Evolutionary conservation across 2,797 vertebrate genomes (phyloP), one percentile per base, ranked within the genome.

Genomic region (Poecilia wingei): DNA sequence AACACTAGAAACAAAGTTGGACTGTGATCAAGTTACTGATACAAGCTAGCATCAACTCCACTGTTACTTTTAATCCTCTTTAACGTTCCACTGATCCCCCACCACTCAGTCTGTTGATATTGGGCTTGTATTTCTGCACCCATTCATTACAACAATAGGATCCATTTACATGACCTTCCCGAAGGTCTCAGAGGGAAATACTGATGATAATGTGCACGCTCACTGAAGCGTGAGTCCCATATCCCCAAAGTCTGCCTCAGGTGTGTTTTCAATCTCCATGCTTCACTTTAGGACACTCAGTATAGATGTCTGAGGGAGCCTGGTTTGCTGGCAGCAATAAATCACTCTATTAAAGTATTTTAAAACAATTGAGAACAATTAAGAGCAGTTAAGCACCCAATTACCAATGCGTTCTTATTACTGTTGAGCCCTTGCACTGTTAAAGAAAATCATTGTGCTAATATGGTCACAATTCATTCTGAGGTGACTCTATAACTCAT

Each of bases 41-140:
- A 84, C 70, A 76, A 66, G 71, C 71, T 31, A 66, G 77, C 79
- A 82, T 86, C 59, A 72, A 78, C 81, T 77, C 59, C 61, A 46
- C 80, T 78, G 80, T 84, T 88, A 77, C 79, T 84, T 83, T 78
- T 91, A 91, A 92, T 91, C 86, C 89, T 87, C 84, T 92, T 93
- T 82, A 77, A 70, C 10, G 71, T 87, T 64, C 70, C 25, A 72
- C 68, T 89, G 85, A 91, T 57, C 90, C 47, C 70, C 20, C 53
- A 70, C 68, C 75, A n/a, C 84, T 88, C 73, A 87, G 7, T 39
- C 75, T 22, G 64, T 85, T 77, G 81, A 89, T 87, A 87, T 84
- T 73, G 69, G 78, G 71, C 72, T 68, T 84, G 78, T 82, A 76
- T 84, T 86, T 88, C 81, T 79, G 64, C 87, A 89, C 75, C 53